Base-by-base conservation (phyloP, 2,888 invertebrate species). In the Bursaphelenchus okinawaensis region DNA sequence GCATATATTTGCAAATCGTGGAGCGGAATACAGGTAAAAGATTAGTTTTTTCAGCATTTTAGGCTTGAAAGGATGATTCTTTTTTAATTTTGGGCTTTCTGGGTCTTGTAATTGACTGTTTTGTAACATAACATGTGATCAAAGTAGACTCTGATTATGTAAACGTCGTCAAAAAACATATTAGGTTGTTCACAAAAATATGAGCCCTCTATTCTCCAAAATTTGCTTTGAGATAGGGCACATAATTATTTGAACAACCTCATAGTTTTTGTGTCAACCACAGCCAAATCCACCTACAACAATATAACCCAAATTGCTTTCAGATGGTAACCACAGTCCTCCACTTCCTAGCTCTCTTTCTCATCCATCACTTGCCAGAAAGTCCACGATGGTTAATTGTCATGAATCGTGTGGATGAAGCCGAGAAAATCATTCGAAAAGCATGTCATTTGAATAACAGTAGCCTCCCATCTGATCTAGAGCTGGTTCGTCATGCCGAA, bases 371-470 rank as follows among this genome's bases (percentile, higher is more conserved):
- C 52, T 29, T 81, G 24, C 81, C 81, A 3, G 81, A 81, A 60
- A 74, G 74, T 27, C 81, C 81, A 16, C 66, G 81, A 9, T 81
- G 81, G 81, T 63, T 80, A 26, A 74, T 75, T 29, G 74, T 74
- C 28, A 74, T 68, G 63, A 75, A 75, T 55, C 64, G 73, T 22
- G 73, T 75, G 7, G 76, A 73, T 51, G 69, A 71, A 57, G 68
- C 66, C 8, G 70, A 71, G 50, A 51, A 70, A 20, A 71, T 70
- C 16, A 63, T 82, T 31, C 64, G 82, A 7, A 70, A 74, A 62
- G 82, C 82, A 4, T 83, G 82, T 65, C 71, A 75, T 20, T 74
- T 74, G 65, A 82, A 82, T 67, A 75, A 80, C 50, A 73, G 73
- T 27, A 60, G 71, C 7, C 68, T 82, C n/a, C 82, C 82, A 23